phyloP scores from a whole-genome alignment of 2,113 vertebrate genomes.

The Neogobius melanostomus region DNA sequence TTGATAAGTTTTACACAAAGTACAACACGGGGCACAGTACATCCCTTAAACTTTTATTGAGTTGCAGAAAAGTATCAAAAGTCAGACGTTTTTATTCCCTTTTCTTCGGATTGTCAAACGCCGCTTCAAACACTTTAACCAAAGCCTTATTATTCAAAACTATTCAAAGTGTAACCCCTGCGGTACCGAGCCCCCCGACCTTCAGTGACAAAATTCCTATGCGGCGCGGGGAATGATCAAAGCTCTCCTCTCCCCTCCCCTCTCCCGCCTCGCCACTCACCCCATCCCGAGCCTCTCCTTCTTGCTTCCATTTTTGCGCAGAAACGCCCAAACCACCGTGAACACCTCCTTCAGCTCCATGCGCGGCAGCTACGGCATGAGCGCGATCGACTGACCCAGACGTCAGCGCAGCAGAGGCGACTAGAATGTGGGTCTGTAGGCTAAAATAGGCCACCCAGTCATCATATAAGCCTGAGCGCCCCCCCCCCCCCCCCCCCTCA shows the following conservation, averaged over 20 bases:
- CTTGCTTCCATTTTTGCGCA: slow-evolving; percentile 17
- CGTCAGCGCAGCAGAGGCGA: not conserved
- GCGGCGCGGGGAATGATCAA: slow-evolving; percentile 36
- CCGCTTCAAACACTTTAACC: slow-evolving; percentile 21
- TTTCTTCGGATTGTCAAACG: slow-evolving; percentile 15
- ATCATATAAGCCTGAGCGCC: slow-evolving; percentile 63
- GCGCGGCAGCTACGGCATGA: slow-evolving; percentile 8
- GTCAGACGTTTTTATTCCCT: slow-evolving; percentile 9
- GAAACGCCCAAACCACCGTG: slow-evolving; percentile 39
- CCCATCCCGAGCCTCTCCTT: slow-evolving; percentile 46
- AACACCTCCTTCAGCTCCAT: slow-evolving; percentile 58
- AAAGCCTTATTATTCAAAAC: slow-evolving; percentile 25
- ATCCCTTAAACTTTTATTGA: not conserved
- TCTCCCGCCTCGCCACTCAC: slow-evolving; percentile 48
- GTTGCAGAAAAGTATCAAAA: slow-evolving; percentile 2
- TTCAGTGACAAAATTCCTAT: slow-evolving; percentile 34
- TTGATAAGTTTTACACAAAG: not conserved
- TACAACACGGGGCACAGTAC: no score
- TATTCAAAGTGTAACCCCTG: slow-evolving; percentile 11
- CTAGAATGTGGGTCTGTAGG: slow-evolving; percentile 51
- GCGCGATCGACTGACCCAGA: slow-evolving; percentile 34
- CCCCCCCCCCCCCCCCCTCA: slow-evolving; percentile 38
- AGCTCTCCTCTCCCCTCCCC: slow-evolving; percentile 3
- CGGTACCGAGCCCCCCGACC: not conserved
- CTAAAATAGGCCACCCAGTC: slow-evolving; percentile 63